Evolutionary conservation across 2,888 invertebrate genomes (phyloP), one percentile per base, ranked within the genome.

Genomic region (Graphium colonna): DNA sequence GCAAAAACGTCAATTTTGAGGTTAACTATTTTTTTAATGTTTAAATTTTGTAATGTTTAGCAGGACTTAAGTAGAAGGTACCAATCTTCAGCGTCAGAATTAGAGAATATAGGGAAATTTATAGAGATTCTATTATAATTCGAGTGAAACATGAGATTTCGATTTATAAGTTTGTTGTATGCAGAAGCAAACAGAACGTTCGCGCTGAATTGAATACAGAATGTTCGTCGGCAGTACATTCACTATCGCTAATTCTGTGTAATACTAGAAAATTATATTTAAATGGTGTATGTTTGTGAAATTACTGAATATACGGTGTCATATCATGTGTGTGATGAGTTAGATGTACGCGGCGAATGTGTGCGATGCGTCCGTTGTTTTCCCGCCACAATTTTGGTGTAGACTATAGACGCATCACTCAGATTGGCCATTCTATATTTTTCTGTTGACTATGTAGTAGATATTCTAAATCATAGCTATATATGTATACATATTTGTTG

Each of bases 241-340:
- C 33, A 46, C 41, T 46, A 21, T 52, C 45, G 54, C 54, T 54
- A 45, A 18, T 40, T 44, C 40, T 45, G 9, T 40, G 21, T 53
- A 53, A 49, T 53, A 53, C 43, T 53, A 39, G 49, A 38, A 39
- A 31, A 48, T 42, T 36, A 26, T 52, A 47, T 52, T 28, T 53
- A 39, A 48, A 43, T 42, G 41, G 56, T 58, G 49, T 54, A 56
- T 61, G 62, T 62, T 53, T 64, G 64, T 61, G 64, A 64, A 67
- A 56, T 64, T 62, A 59, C 59, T 59, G 62, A 70, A 51, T 51
- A 69, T 68, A 77, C 78, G 73, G 71, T 76, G 74, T 83, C 85
- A 85, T 85, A 85, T 86, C 84, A 85, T 74, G 73, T 21, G 75
- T 82, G 85, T 83, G 82, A 82, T 77, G 72, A 67, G 68, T 69